These are phyloP conservation scores for Gryllus bimaculatus DNA, from an alignment of 1,140 invertebrate species.

Conservation along the genomic window DNA sequence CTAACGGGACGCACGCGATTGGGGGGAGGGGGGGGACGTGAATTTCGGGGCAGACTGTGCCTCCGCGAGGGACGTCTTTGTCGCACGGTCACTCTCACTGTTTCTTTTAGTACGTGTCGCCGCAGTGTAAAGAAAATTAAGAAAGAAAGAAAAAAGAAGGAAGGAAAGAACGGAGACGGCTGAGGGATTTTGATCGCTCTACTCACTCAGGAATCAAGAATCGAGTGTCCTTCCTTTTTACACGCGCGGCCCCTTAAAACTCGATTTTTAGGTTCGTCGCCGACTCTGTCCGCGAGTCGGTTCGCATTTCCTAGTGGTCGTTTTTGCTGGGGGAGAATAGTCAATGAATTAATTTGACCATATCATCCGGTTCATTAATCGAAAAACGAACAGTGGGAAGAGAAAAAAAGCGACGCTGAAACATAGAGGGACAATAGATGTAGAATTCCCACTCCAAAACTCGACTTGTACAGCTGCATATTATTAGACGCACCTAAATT, in stretches of 20 bases:
- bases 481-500: too few species aligned
- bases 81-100: background rate
- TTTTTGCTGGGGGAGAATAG: background rate
- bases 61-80: background rate
- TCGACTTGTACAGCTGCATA: too few species aligned
- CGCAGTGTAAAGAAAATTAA: background rate
- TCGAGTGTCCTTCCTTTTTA: background rate
- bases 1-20: background rate
- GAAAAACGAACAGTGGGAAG: background rate
- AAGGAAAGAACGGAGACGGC: background rate
- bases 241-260: background rate
- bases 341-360: constrained; percentile 5
- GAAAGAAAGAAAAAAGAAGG: background rate
- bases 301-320: background rate
- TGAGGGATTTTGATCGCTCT: background rate
- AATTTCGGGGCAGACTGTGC: background rate
- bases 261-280: background rate
- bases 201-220: background rate
- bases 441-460: too few species aligned
- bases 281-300: background rate
- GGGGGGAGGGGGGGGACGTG: background rate
- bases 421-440: background rate
- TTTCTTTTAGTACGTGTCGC: background rate
- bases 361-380: background rate
- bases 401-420: background rate